Percentiles rank a stretch among this genome's conserved stretches.
These are phyloP conservation scores for Enteromius argenteus DNA, from an alignment of 2,797 vertebrate species.

Conservation along the genomic window DNA sequence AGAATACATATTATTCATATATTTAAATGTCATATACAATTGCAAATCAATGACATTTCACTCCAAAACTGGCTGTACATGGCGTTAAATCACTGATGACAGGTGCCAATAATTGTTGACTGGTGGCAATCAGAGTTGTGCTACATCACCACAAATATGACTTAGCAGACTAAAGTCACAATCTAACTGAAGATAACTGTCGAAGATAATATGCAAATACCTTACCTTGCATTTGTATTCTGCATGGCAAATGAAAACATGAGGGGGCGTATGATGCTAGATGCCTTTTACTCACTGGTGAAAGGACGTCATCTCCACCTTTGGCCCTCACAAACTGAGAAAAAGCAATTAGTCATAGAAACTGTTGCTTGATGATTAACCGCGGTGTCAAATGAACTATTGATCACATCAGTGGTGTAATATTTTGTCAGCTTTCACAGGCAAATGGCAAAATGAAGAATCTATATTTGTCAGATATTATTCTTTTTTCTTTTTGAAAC, in stretches of 20 bases:
- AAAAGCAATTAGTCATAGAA: not conserved
- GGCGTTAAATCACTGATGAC: not conserved
- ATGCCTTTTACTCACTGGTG: not conserved
- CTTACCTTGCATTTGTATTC: not conserved
- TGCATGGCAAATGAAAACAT: not conserved
- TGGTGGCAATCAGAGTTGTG: not conserved
- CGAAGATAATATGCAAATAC: not conserved
- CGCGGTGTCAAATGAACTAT: not conserved
- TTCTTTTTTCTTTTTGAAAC: not conserved
- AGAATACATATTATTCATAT: not conserved
- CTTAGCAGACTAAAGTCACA: not conserved
- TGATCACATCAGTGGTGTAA: constrained; percentile 1
- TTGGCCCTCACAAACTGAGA: not conserved
- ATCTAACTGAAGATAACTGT: not conserved
- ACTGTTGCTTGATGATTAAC: not conserved
- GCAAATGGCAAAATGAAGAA: not conserved
- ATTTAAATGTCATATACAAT: not conserved
- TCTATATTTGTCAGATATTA: not conserved
- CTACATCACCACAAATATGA: not conserved
- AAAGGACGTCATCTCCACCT: not conserved
- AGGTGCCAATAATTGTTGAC: constrained; percentile 13
- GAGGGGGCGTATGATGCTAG: not conserved
- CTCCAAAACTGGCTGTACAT: not conserved
- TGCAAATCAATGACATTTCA: not conserved
- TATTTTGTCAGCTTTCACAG: not conserved